Conservation (phyloP, 2,797 vertebrate species). For the Bucorvus abyssinicus region DNA sequence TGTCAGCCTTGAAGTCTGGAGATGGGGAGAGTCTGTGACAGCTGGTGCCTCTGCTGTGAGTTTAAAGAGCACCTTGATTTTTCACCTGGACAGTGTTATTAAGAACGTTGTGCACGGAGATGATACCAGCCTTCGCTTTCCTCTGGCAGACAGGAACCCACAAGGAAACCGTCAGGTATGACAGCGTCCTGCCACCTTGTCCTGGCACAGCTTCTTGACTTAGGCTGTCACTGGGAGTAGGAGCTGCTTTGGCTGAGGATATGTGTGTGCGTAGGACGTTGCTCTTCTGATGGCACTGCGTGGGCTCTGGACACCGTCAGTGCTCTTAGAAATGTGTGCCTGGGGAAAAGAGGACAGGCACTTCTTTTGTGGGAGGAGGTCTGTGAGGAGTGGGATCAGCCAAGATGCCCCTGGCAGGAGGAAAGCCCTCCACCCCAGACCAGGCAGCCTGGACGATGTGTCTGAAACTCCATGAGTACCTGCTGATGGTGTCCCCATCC, state of each 20-base stretch:
- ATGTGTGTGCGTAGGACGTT: accelerated
- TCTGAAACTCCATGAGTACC: background rate
- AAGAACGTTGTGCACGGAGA: background rate
- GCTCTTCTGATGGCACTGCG: accelerated
- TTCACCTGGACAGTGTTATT: background rate
- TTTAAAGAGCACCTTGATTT: background rate
- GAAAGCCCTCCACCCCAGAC: background rate
- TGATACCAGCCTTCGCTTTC: background rate
- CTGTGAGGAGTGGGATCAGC: background rate
- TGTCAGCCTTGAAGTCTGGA: background rate
- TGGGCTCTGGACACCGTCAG: background rate
- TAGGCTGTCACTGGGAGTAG: background rate
- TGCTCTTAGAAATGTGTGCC: background rate
- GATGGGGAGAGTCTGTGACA: background rate
- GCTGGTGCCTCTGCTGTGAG: background rate
- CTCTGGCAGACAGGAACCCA: background rate
- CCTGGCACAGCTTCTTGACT: background rate
- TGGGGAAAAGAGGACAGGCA: background rate
- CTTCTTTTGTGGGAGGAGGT: background rate
- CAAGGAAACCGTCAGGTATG: accelerated
- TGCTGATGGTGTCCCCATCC: accelerated
- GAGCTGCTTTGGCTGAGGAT: background rate
- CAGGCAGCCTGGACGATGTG: background rate
- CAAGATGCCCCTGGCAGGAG: background rate
- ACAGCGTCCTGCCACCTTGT: background rate